These are phyloP conservation scores for Crocallis elinguaria DNA, from an alignment of 2,888 invertebrate species.

Conservation along the genomic window DNA sequence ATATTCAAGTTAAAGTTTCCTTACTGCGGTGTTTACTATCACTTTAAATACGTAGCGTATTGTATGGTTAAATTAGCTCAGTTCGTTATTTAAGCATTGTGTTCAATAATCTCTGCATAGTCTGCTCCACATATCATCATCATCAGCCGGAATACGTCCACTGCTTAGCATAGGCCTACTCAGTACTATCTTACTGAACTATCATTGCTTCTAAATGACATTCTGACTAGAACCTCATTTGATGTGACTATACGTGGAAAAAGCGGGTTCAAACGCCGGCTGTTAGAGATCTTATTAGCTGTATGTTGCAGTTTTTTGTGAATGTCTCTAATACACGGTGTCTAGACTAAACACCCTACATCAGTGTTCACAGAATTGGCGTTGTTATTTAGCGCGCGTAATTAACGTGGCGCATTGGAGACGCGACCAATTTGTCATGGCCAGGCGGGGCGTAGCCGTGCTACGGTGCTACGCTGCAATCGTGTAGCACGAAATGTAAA, in stretches of 20 bases:
- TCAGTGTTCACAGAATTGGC: conserved; percentile 33
- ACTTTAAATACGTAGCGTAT: neutral
- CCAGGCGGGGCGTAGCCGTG: conserved; percentile 41
- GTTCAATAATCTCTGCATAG: too few relatives aligned
- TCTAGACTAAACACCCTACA: conserved; percentile 36
- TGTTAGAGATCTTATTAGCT: too few relatives aligned
- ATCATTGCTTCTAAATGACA: too few relatives aligned
- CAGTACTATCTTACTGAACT: too few relatives aligned
- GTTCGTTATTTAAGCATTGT: neutral
- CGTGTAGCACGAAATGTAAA: conserved; percentile 54
- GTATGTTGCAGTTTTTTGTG: conserved; percentile 1
- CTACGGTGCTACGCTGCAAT: conserved; percentile 39
- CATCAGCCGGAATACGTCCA: too few relatives aligned
- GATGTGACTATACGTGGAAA: too few relatives aligned
- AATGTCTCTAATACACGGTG: conserved; percentile 3
- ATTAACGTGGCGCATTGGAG: conserved; percentile 58
- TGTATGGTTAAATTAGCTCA: neutral
- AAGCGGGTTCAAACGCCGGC: too few relatives aligned
- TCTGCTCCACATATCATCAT: too few relatives aligned
- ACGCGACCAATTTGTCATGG: conserved; percentile 59
- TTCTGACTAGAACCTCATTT: too few relatives aligned
- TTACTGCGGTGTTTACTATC: neutral
- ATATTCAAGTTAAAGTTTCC: neutral
- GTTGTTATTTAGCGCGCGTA: conserved; percentile 52
- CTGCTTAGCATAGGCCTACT: too few relatives aligned